phyloP scores from a whole-genome alignment of 2,888 invertebrate species.

The Melieria picta region DNA sequence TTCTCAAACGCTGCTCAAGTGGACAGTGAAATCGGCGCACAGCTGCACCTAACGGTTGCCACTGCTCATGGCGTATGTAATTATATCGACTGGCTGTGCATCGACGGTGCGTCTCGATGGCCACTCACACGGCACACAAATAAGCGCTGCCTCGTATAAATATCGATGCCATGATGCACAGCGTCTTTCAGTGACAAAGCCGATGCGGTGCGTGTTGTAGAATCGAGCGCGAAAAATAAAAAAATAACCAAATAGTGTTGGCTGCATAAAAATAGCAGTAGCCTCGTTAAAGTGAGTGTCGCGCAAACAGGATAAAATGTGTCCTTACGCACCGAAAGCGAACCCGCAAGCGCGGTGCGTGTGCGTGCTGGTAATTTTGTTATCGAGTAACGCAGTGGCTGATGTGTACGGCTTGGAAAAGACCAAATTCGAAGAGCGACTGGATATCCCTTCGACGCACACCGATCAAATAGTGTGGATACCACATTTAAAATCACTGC shows the following conservation, averaged over 20 bases:
- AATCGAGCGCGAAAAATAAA: neutral
- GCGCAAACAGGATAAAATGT: neutral
- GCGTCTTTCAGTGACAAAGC: conserved; percentile 7
- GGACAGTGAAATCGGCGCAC: no score
- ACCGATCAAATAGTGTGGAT: conserved; percentile 46
- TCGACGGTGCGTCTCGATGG: neutral
- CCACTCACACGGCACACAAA: conserved; percentile 24
- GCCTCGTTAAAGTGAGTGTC: neutral
- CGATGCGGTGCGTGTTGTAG: neutral
- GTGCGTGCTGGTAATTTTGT: neutral
- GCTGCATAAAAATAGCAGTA: neutral
- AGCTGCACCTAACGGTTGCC: no score
- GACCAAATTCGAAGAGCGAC: no score
- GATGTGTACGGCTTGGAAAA: neutral
- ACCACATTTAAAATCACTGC: conserved; percentile 47
- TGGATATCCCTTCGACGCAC: neutral
- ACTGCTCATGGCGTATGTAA: neutral
- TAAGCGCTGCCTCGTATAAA: conserved; percentile 15
- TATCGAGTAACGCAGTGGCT: neutral
- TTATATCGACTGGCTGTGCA: conserved; percentile 18
- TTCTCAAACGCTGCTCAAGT: conserved; percentile 30
- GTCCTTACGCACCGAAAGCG: neutral
- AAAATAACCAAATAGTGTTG: neutral
- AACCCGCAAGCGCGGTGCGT: neutral
- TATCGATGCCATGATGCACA: neutral